Evolutionary conservation across 2,888 invertebrate species (phyloP).

Genomic region (Lordiphosa andalusiaca): DNA sequence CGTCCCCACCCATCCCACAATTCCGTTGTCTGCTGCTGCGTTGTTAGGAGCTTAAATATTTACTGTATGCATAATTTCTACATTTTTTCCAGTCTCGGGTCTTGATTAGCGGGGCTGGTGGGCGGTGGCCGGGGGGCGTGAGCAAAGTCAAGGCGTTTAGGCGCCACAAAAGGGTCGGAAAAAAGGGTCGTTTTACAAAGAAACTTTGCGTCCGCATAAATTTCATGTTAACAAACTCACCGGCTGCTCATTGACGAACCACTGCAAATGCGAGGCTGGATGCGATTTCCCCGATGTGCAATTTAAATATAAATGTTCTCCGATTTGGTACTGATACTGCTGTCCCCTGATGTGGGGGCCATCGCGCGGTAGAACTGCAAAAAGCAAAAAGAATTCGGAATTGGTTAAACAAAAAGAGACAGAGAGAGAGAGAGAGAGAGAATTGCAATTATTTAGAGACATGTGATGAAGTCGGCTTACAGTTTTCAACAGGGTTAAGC

Average conservation of each 20-base stretch:
- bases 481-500: no score
- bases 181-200: conserved; percentile 3
- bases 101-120: conserved; percentile 35
- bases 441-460: no score
- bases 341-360: conserved; percentile 88
- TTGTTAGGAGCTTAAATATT: conserved; percentile 67
- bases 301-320: conserved; percentile 87
- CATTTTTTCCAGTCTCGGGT: conserved; percentile 37
- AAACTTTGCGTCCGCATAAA: conserved; percentile 9
- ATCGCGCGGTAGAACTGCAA: conserved; percentile 85
- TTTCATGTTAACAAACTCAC: conserved; percentile 80
- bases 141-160: conserved; percentile 19
- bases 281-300: conserved; percentile 89
- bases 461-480: no score
- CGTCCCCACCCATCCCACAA: conserved; percentile 23
- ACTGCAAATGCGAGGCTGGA: conserved; percentile 87
- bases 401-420: no score
- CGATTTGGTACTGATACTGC: conserved; percentile 87
- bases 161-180: conserved; percentile 5
- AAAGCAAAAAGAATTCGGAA: conserved; percentile 1
- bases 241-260: conserved; percentile 90
- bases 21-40: conserved; percentile 47
- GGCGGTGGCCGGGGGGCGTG: conserved; percentile 2
- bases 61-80: conserved; percentile 69
- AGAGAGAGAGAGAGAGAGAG: no score